These are phyloP conservation scores for Drosophila rellima DNA, from an alignment of 2,888 invertebrate genomes.

Conservation along the genomic window DNA sequence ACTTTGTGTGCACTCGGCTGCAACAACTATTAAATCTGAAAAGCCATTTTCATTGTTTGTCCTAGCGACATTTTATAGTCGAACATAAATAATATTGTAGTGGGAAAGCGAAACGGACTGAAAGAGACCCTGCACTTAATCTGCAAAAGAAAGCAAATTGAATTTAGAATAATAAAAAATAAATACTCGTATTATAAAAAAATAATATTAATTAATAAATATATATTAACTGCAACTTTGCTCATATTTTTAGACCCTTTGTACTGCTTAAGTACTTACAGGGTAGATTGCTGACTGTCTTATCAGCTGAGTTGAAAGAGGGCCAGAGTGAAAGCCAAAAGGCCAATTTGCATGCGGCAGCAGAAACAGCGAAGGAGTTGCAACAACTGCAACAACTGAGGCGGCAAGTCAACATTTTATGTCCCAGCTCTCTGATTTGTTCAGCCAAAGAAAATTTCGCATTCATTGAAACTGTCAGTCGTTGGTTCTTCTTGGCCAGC, in stretches of 20 bases:
- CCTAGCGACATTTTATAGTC: constrained; percentile 33
- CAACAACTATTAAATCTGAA: constrained; percentile 72
- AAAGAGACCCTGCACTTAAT: not conserved
- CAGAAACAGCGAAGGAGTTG: constrained; percentile 14
- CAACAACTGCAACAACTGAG: constrained; percentile 4
- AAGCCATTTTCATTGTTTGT: constrained; percentile 69
- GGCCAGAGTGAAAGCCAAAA: constrained; percentile 26
- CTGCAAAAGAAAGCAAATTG: not conserved
- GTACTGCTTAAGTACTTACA: not conserved
- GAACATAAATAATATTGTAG: constrained; percentile 7
- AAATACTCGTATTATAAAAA: too few species aligned
- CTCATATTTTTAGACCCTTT: not conserved
- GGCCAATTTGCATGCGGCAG: constrained; percentile 51
- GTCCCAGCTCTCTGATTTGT: constrained; percentile 50
- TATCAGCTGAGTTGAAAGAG: constrained; percentile 29
- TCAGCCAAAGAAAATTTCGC: constrained; percentile 48
- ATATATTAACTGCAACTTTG: not conserved
- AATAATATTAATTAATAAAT: too few species aligned
- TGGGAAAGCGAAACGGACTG: not conserved
- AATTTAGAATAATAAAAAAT: not conserved
- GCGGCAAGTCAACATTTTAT: constrained; percentile 45
- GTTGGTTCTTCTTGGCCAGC: constrained; percentile 24
- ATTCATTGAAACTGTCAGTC: constrained; percentile 70
- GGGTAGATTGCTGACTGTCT: constrained; percentile 31
- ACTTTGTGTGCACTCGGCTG: constrained; percentile 55